Evolutionary conservation across 2,888 invertebrate species (phyloP).

Genomic region (Lapara coniferarum): DNA sequence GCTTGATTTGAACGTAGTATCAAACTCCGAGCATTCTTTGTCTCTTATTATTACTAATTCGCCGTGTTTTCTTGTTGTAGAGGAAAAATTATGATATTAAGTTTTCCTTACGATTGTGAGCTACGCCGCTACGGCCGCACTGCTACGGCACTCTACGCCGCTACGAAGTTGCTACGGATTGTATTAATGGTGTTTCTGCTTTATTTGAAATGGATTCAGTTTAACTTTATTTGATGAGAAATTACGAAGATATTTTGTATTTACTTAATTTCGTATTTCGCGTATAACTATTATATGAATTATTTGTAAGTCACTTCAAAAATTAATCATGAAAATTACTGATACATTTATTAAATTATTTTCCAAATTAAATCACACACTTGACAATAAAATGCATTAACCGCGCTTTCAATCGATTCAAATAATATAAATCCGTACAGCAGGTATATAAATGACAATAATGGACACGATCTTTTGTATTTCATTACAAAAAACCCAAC

Average conservation of each 20-base stretch:
- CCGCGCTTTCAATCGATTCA: too few species aligned
- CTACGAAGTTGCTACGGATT: conserved; percentile 39
- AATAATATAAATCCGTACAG: too few species aligned
- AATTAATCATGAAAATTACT: background rate
- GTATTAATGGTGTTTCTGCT: conserved; percentile 21
- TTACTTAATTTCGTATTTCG: background rate
- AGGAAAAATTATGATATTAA: conserved; percentile 67
- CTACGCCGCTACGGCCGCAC: conserved; percentile 53
- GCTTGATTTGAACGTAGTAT: conserved; percentile 83
- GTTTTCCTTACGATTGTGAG: conserved; percentile 61
- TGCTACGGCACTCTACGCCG: conserved; percentile 43
- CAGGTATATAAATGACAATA: background rate
- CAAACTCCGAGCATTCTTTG: conserved; percentile 80
- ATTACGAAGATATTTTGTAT: background rate
- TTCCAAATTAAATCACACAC: too few species aligned
- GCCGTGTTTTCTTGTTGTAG: conserved; percentile 74
- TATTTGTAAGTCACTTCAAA: background rate
- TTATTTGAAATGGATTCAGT: conserved; percentile 13
- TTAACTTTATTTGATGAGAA: conserved; percentile 4
- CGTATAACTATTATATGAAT: background rate
- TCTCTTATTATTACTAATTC: conserved; percentile 79
- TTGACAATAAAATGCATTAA: too few species aligned
- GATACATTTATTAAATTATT: too few species aligned
- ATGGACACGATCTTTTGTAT: conserved; percentile 6
- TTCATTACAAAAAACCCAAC: conserved; percentile 4